Evolutionary conservation across 2,797 vertebrate genomes (phyloP).

Genomic region (Aselliscus stoliczkanus): DNA sequence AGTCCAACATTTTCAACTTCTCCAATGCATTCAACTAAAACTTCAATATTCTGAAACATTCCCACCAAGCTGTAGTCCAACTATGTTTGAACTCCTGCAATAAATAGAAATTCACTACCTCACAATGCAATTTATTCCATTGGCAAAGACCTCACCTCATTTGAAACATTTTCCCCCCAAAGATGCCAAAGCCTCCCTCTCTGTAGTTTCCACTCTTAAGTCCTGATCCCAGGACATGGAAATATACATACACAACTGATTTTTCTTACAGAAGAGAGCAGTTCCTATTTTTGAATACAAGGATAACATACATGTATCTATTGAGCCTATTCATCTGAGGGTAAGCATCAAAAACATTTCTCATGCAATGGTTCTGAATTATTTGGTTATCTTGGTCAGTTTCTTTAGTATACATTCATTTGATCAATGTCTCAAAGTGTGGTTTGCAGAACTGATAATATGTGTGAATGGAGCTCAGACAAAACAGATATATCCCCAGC

Average conservation of each 20-base stretch:
- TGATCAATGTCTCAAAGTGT: not conserved
- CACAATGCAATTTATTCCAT: conserved; percentile 1
- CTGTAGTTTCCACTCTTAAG: not conserved
- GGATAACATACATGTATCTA: not conserved
- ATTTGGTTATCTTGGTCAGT: not conserved
- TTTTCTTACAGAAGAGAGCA: not conserved
- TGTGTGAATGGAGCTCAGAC: not conserved
- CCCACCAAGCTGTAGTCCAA: not conserved
- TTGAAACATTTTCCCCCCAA: not conserved
- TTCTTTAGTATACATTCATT: not conserved
- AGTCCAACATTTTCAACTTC: not conserved
- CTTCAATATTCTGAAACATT: not conserved
- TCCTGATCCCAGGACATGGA: not conserved
- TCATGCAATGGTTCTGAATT: not conserved
- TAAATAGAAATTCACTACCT: conserved; percentile 13
- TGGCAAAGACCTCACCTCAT: not conserved
- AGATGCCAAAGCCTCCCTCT: conserved; percentile 24
- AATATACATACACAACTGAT: not conserved
- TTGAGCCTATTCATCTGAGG: not conserved
- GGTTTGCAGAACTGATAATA: not conserved
- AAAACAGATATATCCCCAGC: not conserved
- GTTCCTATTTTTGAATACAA: not conserved
- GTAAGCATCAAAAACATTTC: not conserved
- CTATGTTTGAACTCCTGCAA: not conserved
- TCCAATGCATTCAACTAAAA: not conserved